Conservation (phyloP, 1,140 invertebrate species). For the Apis dorsata region DNA sequence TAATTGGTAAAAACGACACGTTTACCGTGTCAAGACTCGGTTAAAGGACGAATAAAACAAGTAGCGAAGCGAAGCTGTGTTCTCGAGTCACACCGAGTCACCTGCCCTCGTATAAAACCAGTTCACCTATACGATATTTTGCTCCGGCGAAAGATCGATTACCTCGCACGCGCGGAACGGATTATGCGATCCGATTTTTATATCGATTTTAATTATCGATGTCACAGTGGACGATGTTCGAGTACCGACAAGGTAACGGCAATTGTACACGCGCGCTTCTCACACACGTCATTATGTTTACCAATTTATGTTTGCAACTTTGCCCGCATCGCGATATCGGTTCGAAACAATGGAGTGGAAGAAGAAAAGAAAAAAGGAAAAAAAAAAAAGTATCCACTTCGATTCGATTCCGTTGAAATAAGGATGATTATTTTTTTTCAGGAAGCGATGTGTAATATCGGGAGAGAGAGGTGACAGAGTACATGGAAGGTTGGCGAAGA, state of each 20-base stretch:
- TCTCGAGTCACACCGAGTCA: not conserved
- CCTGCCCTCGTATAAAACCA: not conserved
- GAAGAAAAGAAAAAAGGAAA: no score
- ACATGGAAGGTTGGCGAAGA: constrained; percentile 27
- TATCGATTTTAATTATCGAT: not conserved
- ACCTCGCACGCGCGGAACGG: not conserved
- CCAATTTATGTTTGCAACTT: no score
- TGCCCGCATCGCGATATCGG: no score
- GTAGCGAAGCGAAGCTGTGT: not conserved
- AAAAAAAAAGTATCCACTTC: no score
- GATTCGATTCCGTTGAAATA: no score
- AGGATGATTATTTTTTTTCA: no score
- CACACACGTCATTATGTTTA: no score
- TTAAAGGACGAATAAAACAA: not conserved
- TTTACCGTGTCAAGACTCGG: not conserved
- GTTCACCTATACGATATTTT: constrained; percentile 5
- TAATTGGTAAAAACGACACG: not conserved
- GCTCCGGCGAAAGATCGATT: not conserved
- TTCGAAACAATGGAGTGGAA: no score
- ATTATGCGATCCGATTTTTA: constrained; percentile 2
- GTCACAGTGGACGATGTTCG: no score
- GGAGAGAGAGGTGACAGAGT: not conserved
- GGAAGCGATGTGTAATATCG: no score
- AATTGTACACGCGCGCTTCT: no score
- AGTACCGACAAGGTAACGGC: no score